Evolutionary conservation across 2,797 vertebrate species (phyloP), one percentile per base, ranked within the genome.

Genomic region (Dryobates pubescens): DNA sequence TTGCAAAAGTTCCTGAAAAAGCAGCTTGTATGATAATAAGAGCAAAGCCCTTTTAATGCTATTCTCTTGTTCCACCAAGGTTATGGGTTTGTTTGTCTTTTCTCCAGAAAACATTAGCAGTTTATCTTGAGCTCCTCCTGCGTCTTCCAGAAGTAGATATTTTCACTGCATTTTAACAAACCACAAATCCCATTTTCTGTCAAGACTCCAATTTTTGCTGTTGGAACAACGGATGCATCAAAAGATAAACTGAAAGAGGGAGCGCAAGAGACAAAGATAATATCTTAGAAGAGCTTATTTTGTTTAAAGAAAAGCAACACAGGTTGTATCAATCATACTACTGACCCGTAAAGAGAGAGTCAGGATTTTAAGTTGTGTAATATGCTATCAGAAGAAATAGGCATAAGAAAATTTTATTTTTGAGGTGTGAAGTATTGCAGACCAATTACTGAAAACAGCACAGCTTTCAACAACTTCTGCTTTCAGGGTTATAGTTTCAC

Each of bases 1-100:
- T 59, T 77, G n/a, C n/a, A 83, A 75, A 77, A 71, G 30, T 13
- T 81, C 30, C 27, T 58, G 34, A 69, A 84, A 88, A 77, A 26
- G 51, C 32, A 67, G 10, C 8, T 38, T 1, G 1, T 17, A 6
- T 8, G 10, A 59, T 22, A 3, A 23, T 3, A 64, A 64, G 7
- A 6, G 6, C 27, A 79, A 10, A 80, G 41, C 14, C n/a, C 3
- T 82, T 85, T 70, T 63, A 80, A 80, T 32, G 30, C 6, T 45
- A 27, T 32, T 70, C 17, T 75, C 19, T 22, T 80, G 7, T 59
- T 76, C 32, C 23, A 54, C 22, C 36, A 58, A 65, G 45, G 13
- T 32, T 72, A 32, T 0, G 0, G 1, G 7, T 23, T 58, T 3
- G 6, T 13, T 63, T 12, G 43, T 12, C 49, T 78, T 36, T 43